These are phyloP conservation scores for Cottus gobio DNA, from an alignment of 2,113 vertebrate species.

Conservation along the genomic window DNA sequence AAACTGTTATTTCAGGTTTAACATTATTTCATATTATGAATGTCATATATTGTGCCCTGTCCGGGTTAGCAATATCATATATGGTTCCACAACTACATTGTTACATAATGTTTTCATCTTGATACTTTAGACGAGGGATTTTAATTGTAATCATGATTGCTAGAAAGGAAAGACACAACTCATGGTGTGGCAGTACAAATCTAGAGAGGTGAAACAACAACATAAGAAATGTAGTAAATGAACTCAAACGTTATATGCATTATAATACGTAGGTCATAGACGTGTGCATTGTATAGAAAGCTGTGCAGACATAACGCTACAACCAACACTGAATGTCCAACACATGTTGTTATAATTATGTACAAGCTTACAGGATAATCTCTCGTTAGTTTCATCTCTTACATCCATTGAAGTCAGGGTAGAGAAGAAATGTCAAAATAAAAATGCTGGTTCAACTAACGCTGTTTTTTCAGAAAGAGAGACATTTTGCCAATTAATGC, in stretches of 20 bases:
- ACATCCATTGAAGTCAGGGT: neutral
- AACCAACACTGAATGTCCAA: neutral
- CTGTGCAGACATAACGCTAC: neutral
- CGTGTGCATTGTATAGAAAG: no score
- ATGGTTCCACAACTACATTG: no score
- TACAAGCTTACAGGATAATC: neutral
- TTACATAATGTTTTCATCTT: no score
- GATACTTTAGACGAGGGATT: no score
- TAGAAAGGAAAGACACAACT: no score
- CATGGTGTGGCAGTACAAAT: no score
- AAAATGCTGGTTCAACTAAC: neutral
- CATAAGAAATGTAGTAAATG: no score
- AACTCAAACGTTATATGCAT: no score
- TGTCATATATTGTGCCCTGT: no score
- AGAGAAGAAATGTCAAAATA: neutral
- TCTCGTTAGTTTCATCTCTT: conserved; percentile 1
- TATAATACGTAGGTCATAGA: neutral
- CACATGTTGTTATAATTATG: neutral
- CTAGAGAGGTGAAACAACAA: neutral
- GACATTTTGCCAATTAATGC: conserved; percentile 18
- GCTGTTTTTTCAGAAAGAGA: neutral
- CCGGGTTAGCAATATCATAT: no score
- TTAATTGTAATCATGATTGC: no score
- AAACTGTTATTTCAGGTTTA: neutral
- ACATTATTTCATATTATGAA: neutral